Evolutionary conservation across 1,140 invertebrate species (phyloP), one percentile per base, ranked within the genome.

Genomic region (Lordiphosa clarofinis): DNA sequence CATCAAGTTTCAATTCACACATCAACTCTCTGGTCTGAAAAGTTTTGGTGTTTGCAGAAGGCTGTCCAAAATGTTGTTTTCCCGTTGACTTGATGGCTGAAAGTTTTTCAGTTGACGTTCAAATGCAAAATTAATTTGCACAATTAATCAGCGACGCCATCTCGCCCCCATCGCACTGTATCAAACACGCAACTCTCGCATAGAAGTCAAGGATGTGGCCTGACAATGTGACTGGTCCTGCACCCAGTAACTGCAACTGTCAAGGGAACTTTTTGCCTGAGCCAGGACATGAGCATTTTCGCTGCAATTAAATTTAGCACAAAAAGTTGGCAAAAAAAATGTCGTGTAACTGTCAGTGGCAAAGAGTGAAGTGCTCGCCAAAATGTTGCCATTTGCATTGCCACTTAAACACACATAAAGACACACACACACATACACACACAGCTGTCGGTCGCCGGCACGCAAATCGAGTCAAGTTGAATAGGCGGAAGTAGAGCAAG

Each of bases 311-410:
- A 82, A 84, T 82, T 82, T 84, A 65, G 62, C 58, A 82, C 78
- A 82, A 69, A 81, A 75, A 81, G 67, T 62, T 74, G 12, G 31
- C 19, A 31, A 50, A 60, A 66, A 71, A 62, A 56, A 81, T 68
- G 75, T 81, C 71, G 57, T 82, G 75, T 81, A 60, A 60, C 76
- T 81, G 75, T 82, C 76, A 81, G 67, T 64, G 63, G 59, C 58
- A 74, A 59, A 61, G 72, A 69, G 73, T 73, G 67, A 65, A 82
- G 72, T 63, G 69, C 73, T 78, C 63, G 73, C 73, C 73, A 82
- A 84, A 84, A 82, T 84, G 78, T 82, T 84, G 78, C 76, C 76
- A 78, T 82, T 82, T 84, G 76, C 76, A 82, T 82, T 82, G 76
- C 78, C 78, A 82, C 78, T 82, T 82, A 82, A 82, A 82, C 78